Conservation (phyloP, 2,797 vertebrate genomes). For the Melanotaenia boesemani region DNA sequence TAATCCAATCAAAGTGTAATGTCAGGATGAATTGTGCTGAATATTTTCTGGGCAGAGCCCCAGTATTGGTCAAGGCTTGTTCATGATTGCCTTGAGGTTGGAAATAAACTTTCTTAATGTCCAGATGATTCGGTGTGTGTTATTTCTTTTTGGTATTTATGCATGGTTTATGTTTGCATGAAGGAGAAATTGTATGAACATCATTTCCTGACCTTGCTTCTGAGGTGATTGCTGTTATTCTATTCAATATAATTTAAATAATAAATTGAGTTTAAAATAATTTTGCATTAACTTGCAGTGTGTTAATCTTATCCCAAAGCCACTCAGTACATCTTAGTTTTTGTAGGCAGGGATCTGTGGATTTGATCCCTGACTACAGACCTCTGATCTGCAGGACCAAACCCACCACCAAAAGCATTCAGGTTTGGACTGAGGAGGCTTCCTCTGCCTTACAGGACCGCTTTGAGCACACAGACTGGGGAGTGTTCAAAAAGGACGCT, state of each 20-base stretch:
- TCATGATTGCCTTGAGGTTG: conserved; percentile 30
- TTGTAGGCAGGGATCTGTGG: neutral
- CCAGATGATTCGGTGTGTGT: conserved; percentile 39
- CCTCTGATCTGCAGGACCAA: too few relatives aligned
- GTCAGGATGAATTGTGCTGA: conserved; percentile 27
- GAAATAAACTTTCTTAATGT: conserved; percentile 23
- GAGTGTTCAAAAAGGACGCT: too few relatives aligned
- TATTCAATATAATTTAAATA: conserved; percentile 3
- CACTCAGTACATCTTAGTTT: neutral
- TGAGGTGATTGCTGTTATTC: conserved; percentile 38
- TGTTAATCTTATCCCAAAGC: conserved; percentile 1
- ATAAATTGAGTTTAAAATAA: neutral
- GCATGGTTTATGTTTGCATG: neutral
- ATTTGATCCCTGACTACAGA: too few relatives aligned
- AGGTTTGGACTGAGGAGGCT: too few relatives aligned
- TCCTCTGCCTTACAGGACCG: too few relatives aligned
- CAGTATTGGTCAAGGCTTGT: conserved; percentile 9
- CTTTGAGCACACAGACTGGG: too few relatives aligned
- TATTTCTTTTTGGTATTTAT: conserved; percentile 25
- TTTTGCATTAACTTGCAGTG: neutral
- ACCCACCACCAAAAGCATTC: too few relatives aligned
- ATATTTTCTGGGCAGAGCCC: conserved; percentile 6
- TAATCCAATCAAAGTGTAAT: conserved; percentile 35
- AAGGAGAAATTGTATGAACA: neutral
- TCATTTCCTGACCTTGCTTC: conserved; percentile 20